phyloP scores from a whole-genome alignment of 1,140 invertebrate genomes.

The Lepidostoma basale region DNA sequence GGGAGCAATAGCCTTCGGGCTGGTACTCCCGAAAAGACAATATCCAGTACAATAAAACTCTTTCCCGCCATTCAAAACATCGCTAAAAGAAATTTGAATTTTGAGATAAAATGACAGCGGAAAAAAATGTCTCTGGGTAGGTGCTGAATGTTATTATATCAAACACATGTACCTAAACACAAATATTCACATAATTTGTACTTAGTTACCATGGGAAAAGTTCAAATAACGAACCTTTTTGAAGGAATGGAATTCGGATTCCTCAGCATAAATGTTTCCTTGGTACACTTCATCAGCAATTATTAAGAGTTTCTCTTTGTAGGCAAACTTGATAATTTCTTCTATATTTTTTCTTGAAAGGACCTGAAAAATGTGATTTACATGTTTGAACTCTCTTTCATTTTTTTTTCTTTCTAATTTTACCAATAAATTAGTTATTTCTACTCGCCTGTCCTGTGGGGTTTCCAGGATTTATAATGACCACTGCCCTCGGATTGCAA shows the following conservation, averaged over 20 bases:
- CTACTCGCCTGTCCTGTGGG: conserved; percentile 81
- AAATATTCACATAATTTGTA: background rate
- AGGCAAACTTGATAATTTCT: conserved; percentile 91
- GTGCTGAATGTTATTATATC: too few relatives aligned
- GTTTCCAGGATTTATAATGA: conserved; percentile 98
- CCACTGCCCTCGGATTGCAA: conserved; percentile 84
- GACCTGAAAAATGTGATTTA: conserved; percentile 60
- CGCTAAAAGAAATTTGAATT: background rate
- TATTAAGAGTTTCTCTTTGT: conserved; percentile 85
- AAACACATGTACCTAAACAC: background rate
- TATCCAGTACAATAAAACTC: too few relatives aligned
- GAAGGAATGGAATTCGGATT: conserved; percentile 90
- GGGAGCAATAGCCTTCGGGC: too few relatives aligned
- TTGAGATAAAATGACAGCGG: background rate
- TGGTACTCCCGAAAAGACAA: too few relatives aligned
- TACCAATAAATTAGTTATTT: background rate
- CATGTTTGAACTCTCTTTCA: background rate
- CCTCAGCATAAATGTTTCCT: conserved; percentile 92
- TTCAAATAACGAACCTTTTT: conserved; percentile 82
- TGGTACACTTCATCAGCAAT: conserved; percentile 97
- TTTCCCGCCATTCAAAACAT: too few relatives aligned
- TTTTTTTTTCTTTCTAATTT: background rate
- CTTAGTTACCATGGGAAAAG: background rate
- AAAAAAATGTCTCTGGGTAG: too few relatives aligned
- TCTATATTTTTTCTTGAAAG: conserved; percentile 89